These are phyloP conservation scores for Selenia dentaria DNA, from an alignment of 2,888 invertebrate genomes.

Conservation along the genomic window DNA sequence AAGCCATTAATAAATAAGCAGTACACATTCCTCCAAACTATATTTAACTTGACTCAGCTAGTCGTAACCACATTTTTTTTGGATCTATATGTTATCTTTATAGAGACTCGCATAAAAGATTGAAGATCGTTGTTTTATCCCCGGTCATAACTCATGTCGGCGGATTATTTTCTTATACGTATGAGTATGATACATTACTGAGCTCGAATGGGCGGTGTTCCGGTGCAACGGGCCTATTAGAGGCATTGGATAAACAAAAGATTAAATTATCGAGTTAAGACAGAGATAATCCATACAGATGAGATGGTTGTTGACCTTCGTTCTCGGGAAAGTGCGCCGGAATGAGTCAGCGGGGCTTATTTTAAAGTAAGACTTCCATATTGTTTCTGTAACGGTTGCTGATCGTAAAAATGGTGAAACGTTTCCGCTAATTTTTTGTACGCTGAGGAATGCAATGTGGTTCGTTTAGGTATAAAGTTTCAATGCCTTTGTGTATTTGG, in stretches of 20 bases:
- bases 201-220: conserved; percentile 63
- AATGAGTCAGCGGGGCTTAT: conserved; percentile 50
- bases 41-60: conserved; percentile 22
- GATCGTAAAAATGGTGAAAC: conserved; percentile 7
- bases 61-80: conserved; percentile 32
- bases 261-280: conserved; percentile 81
- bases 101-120: conserved; percentile 49
- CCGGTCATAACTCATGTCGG: conserved; percentile 65
- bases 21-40: conserved; percentile 15
- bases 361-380: conserved; percentile 30
- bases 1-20: conserved; percentile 9
- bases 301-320: conserved; percentile 80
- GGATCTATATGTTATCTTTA: conserved; percentile 34
- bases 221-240: conserved; percentile 75
- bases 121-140: conserved; percentile 54
- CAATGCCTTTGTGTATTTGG: background rate
- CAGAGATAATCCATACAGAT: conserved; percentile 79
- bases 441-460: conserved; percentile 2
- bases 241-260: conserved; percentile 80
- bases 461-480: background rate
- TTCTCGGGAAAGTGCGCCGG: conserved; percentile 48
- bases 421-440: conserved; percentile 6
- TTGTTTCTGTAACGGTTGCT: conserved; percentile 4
- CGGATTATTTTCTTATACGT: conserved; percentile 77
- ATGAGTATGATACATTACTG: conserved; percentile 74